Base-by-base conservation (phyloP, 92 coral and sea anemone species). In the Chrysogorgia sp. region DNA sequence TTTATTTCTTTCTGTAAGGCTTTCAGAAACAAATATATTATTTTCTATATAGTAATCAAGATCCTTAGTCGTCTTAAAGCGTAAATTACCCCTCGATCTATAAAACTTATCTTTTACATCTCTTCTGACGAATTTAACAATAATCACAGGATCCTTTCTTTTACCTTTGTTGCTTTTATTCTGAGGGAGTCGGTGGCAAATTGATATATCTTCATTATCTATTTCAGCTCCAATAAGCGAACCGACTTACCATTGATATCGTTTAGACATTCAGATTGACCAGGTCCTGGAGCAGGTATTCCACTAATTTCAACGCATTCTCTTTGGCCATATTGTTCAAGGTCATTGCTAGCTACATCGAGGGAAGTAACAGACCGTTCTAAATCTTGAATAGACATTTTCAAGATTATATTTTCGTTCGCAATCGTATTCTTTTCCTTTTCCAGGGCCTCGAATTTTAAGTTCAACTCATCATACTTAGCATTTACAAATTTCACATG, bases 111-210 rank as follows among this genome's bases (percentile, higher is more conserved):
- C 71, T 63, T 63, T 63, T 12, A 15, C 21, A 22, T 32, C 71
- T 3, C 71, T 17, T 12, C 71, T n/a, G 21, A 63, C 71, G 34
- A 63, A 63, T 22, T 63, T 63, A n/a, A 63, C 71, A 35, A 63
- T 63, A 22, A 63, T 63, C 34, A 8, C 17, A 2, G 71, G 48
- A 13, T 15, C 23, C 0, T 21, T 9, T 10, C 43, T 31, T 2
- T 63, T 10, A 10, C 69, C 45, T 29, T 63, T 31, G 22, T 1
- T 25, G 7, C 53, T 7, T 15, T 63, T 63, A 26, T 32, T 63
- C 5, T 2, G 10, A 9, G 43, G 69, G 3, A 63, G 33, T 0
- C 69, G 43, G 17, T 63, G 69, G 17, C 69, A 31, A 3, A 63
- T 28, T 14, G 69, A 63, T 2, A 63, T 63, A 63, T 63, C 69